phyloP scores from a whole-genome alignment of 2,888 invertebrate species.

The Agrochola macilenta region DNA sequence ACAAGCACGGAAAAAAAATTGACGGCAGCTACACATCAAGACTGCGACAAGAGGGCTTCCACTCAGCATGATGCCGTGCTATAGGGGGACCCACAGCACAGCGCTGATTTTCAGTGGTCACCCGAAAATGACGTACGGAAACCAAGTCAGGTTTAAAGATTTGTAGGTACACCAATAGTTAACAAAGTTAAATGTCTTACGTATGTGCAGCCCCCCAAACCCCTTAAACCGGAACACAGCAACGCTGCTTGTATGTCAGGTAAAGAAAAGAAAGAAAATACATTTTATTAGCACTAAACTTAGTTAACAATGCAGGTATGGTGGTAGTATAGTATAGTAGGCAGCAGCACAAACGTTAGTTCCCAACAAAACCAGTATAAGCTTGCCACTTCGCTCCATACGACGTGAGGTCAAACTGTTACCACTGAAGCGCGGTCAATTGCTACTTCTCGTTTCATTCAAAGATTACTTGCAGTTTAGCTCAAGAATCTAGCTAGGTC shows the following conservation, averaged over 20 bases:
- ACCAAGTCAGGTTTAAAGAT: background rate
- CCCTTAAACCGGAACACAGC: background rate
- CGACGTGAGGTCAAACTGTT: background rate
- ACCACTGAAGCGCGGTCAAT: background rate
- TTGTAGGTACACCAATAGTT: background rate
- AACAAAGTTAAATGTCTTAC: background rate
- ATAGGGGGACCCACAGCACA: too few species aligned
- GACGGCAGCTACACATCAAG: too few species aligned
- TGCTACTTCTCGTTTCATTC: background rate
- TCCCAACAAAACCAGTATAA: background rate
- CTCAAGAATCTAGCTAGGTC: too few species aligned
- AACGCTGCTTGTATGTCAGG: background rate
- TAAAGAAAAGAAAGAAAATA: background rate
- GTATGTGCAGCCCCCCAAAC: background rate
- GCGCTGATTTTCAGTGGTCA: background rate
- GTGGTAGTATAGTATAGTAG: background rate
- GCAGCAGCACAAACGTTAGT: background rate
- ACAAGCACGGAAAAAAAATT: too few species aligned
- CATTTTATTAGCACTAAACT: background rate
- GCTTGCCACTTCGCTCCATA: background rate
- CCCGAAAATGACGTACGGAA: background rate
- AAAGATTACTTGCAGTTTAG: too few species aligned
- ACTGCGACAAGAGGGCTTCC: too few species aligned
- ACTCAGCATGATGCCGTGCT: too few species aligned
- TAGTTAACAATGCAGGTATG: background rate